Conservation (phyloP, 2,888 invertebrate species). For the Chaitophorus viminalis region DNA sequence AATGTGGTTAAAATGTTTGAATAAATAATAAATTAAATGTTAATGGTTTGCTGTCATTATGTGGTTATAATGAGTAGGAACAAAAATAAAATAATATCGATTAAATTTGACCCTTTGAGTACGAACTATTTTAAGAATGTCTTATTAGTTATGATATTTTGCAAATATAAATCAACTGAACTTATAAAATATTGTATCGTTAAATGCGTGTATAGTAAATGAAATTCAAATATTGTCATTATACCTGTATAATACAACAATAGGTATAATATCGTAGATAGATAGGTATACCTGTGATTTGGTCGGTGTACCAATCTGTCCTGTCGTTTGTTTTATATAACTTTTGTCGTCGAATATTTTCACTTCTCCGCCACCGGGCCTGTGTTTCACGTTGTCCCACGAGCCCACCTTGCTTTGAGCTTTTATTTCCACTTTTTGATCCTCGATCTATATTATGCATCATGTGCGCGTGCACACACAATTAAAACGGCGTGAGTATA, state of each 20-base stretch:
- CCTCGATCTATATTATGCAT: conserved; percentile 78
- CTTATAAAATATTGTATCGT: not conserved
- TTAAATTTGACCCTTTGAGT: not conserved
- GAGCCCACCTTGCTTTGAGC: conserved; percentile 93
- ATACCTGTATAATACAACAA: not conserved
- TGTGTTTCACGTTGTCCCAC: conserved; percentile 89
- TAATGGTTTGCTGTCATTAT: not conserved
- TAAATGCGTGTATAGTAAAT: not conserved
- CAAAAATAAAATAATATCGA: not conserved
- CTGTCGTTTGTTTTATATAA: conserved; percentile 80
- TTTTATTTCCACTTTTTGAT: conserved; percentile 90
- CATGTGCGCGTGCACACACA: not conserved
- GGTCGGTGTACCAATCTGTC: conserved; percentile 62
- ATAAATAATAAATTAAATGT: not conserved
- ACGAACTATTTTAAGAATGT: not conserved
- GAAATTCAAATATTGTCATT: not conserved
- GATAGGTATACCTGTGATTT: conserved; percentile 45
- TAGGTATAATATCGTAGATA: not conserved
- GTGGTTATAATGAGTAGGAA: not conserved
- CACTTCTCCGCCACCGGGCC: conserved; percentile 91
- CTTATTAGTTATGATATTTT: not conserved
- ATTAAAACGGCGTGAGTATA: not conserved
- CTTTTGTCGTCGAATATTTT: conserved; percentile 94
- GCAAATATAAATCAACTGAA: not conserved
- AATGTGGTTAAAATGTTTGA: not conserved